phyloP scores from a whole-genome alignment of 1,140 invertebrate species.

The Aradophagus sp. region DNA sequence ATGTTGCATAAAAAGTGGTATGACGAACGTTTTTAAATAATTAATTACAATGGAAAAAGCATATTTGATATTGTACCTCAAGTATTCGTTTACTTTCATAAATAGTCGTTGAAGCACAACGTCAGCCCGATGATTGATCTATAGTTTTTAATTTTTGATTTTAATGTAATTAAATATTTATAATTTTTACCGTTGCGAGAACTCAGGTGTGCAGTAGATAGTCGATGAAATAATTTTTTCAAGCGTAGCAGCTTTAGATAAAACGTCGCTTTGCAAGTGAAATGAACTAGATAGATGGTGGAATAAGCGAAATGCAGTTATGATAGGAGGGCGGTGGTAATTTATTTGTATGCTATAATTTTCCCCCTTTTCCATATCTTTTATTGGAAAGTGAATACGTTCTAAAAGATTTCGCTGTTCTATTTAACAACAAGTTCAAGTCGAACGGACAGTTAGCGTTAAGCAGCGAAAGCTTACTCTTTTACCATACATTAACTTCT shows the following conservation, averaged over 20 bases:
- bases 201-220: slow-evolving; percentile 29
- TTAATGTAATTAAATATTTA: slow-evolving; percentile 19
- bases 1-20: no score
- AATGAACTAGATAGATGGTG: slow-evolving; percentile 53
- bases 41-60: no score
- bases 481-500: no score
- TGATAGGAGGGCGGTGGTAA: slow-evolving; percentile 48
- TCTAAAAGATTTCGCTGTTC: slow-evolving; percentile 23
- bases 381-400: slow-evolving; percentile 30
- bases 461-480: no score
- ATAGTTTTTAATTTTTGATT: no score
- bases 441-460: no score
- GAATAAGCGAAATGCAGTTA: slow-evolving; percentile 42
- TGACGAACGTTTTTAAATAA: no score
- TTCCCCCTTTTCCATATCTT: slow-evolving; percentile 33
- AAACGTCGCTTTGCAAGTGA: slow-evolving; percentile 55
- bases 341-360: slow-evolving; percentile 53
- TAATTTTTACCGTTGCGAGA: slow-evolving; percentile 31
- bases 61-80: no score
- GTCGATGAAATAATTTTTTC: slow-evolving; percentile 52
- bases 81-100: no score
- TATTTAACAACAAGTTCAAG: no score
- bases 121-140: no score
- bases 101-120: no score
- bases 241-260: slow-evolving; percentile 50